Base-by-base conservation (phyloP, 2,888 invertebrate species). In the Norana najaformis region DNA sequence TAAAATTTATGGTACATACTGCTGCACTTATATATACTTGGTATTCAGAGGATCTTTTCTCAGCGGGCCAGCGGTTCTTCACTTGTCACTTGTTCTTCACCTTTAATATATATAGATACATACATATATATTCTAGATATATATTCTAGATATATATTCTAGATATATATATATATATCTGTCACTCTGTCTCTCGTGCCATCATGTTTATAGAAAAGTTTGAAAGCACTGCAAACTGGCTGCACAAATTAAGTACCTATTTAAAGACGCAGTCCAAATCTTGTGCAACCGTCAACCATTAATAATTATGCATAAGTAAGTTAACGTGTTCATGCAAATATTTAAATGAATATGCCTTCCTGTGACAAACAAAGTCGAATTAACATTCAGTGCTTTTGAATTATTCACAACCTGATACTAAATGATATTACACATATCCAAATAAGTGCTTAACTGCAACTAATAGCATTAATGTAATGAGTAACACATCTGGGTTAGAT, bases 281-380 rank as follows among this genome's bases (percentile, higher is more conserved):
- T 69, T 69, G 3, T 69, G n/a, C 69, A 30, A 69, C 69, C 69
- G 30, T 69, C 69, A n/a, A 69, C 69, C 69, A 69, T n/a, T n/a
- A n/a, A n/a, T 69, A n/a, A 69, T 69, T 69, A 69, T 69, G 69
- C 69, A 69, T 69, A 69, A 69, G n/a, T 69, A 69, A 69, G 69
- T 69, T 69, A 69, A 69, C 69, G 69, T 8, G 69, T 69, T 69
- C 69, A 69, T 69, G 69, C 69, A 69, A 69, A 69, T 69, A n/a
- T 69, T 69, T 69, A 69, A 69, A 69, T 69, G 69, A 69, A 30
- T 30, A n/a, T 69, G 69, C 11, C 69, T 69, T 30, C 69, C 69
- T 69, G n/a, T 13, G n/a, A n/a, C 30, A 69, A 69, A 69, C 69
- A 69, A 69, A 69, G n/a, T 69, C 69, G n/a, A 69, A 69, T 69